These are phyloP conservation scores for Monoplex corrugatus DNA, from an alignment of 2,888 invertebrate species.

Conservation along the genomic window DNA sequence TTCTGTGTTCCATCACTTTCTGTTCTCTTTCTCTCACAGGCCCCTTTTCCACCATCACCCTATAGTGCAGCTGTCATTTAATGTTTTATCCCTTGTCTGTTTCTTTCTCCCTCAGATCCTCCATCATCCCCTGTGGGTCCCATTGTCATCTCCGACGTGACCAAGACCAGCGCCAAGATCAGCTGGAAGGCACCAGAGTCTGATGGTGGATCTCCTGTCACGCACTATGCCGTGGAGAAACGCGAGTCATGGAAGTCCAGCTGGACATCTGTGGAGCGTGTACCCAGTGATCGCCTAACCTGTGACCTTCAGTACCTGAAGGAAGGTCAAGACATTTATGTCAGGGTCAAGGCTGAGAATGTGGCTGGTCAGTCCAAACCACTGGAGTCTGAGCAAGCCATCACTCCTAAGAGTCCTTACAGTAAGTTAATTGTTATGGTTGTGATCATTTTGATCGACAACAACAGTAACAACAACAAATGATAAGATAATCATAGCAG, in stretches of 20 bases:
- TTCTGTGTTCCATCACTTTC: too few relatives aligned
- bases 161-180: slow-evolving; percentile 65
- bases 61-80: too few relatives aligned
- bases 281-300: slow-evolving; percentile 62
- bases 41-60: too few relatives aligned
- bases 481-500: too few relatives aligned
- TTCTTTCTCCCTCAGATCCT: slow-evolving; percentile 58
- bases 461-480: too few relatives aligned
- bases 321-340: slow-evolving; percentile 91
- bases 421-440: slow-evolving; percentile 63
- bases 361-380: slow-evolving; percentile 92
- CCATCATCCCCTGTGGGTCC: slow-evolving; percentile 75
- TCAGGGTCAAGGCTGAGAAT: slow-evolving; percentile 92
- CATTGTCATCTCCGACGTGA: slow-evolving; percentile 68
- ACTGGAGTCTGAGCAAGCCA: slow-evolving; percentile 67
- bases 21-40: too few relatives aligned
- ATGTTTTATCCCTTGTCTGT: not conserved
- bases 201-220: slow-evolving; percentile 91
- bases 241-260: slow-evolving; percentile 84
- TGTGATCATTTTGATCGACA: not conserved
- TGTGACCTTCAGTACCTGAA: slow-evolving; percentile 84
- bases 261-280: slow-evolving; percentile 68
- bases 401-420: slow-evolving; percentile 76
- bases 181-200: slow-evolving; percentile 80
- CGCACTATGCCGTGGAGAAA: slow-evolving; percentile 90